phyloP scores from a whole-genome alignment of 1,140 invertebrate genomes.

The Mycetomoellerius zeteki region DNA sequence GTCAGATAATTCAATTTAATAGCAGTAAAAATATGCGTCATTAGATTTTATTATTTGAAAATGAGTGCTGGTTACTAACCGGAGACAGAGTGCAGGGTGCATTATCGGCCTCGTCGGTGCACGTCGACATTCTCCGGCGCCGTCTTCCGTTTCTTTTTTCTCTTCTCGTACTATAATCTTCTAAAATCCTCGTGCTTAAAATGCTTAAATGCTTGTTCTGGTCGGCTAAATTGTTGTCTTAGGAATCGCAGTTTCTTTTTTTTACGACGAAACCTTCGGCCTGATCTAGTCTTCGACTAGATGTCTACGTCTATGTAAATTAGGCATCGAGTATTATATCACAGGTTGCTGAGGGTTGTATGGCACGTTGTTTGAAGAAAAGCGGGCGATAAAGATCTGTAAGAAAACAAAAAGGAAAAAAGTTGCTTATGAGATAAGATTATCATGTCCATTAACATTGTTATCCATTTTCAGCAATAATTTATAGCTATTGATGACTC shows the following conservation, averaged over 20 bases:
- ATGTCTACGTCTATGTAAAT: constrained; percentile 75
- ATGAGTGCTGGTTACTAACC: constrained; percentile 78
- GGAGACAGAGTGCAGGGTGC: constrained; percentile 85
- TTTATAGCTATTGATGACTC: not conserved
- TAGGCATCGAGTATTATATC: constrained; percentile 80
- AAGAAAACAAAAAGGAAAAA: constrained; percentile 27
- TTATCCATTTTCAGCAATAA: not conserved
- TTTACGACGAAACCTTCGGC: not conserved
- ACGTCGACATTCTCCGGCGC: constrained; percentile 85
- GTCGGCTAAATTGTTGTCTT: not conserved
- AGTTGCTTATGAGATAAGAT: not conserved
- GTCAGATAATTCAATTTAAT: not conserved
- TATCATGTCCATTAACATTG: not conserved
- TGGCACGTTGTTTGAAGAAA: constrained; percentile 80
- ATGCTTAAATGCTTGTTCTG: not conserved
- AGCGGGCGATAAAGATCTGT: constrained; percentile 45
- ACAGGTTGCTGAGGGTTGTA: constrained; percentile 83
- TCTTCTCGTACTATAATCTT: constrained; percentile 62
- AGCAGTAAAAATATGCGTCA: not conserved
- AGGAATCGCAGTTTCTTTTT: constrained; percentile 18
- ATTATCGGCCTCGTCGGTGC: constrained; percentile 85
- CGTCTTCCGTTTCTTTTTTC: constrained; percentile 70
- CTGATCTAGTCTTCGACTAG: constrained; percentile 51
- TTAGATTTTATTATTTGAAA: constrained; percentile 5
- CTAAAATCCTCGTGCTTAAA: no score